Evolutionary conservation across 1,140 invertebrate genomes (phyloP).

Genomic region (Mycetomoellerius zeteki): DNA sequence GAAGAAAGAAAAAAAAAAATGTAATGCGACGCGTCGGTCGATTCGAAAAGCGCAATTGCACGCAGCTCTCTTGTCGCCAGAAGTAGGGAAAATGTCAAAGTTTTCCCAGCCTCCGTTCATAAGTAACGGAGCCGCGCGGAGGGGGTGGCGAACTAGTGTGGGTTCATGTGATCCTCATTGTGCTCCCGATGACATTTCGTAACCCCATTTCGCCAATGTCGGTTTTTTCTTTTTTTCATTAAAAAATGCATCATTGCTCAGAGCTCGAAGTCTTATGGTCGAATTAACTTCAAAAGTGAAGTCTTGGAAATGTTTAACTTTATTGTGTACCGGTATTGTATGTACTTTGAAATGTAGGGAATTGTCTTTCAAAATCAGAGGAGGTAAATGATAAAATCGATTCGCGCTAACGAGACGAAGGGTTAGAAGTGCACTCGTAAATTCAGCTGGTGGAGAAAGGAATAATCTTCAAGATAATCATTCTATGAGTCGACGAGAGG

Average conservation of each 20-base stretch:
- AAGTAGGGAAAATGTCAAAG: slow-evolving; percentile 56
- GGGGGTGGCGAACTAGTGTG: neutral
- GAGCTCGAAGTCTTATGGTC: slow-evolving; percentile 14
- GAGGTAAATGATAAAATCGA: neutral
- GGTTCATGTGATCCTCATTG: slow-evolving; percentile 52
- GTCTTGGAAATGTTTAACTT: neutral
- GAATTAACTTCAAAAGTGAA: slow-evolving; percentile 4
- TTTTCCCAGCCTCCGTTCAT: slow-evolving; percentile 49
- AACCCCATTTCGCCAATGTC: slow-evolving; percentile 12
- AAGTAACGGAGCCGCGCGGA: slow-evolving; percentile 35
- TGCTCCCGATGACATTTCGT: slow-evolving; percentile 48
- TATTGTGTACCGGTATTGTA: neutral
- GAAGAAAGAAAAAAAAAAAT: neutral
- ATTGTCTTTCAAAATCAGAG: slow-evolving; percentile 7
- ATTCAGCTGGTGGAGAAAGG: neutral
- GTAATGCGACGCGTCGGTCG: neutral
- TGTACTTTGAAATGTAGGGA: neutral
- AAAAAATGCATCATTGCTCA: neutral
- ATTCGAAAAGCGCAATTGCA: slow-evolving; percentile 22
- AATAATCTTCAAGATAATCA: slow-evolving; percentile 39
- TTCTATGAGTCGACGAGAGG: neutral
- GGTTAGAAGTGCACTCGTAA: slow-evolving; percentile 21
- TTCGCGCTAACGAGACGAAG: slow-evolving; percentile 21
- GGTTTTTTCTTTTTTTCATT: neutral
- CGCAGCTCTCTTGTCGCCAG: slow-evolving; percentile 9